Percentiles rank a stretch among this genome's conserved stretches.
Evolutionary conservation across 2,888 invertebrate genomes (phyloP).

Genomic region (Lasioglossum morio): DNA sequence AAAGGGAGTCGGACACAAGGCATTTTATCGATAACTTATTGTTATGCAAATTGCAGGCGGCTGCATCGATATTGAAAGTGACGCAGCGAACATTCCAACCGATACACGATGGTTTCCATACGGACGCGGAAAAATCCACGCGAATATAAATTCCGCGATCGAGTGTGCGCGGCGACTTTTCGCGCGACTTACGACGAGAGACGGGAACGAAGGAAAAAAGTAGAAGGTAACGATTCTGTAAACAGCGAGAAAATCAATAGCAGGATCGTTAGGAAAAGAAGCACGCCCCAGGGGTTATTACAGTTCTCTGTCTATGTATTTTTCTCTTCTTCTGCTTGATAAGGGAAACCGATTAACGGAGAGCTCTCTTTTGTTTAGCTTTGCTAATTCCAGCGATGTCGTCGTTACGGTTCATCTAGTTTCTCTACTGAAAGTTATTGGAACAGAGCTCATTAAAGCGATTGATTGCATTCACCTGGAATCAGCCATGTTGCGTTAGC

Average conservation of each 20-base stretch:
- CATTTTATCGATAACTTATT: background rate
- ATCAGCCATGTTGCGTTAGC: background rate
- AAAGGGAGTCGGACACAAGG: background rate
- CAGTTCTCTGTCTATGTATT: background rate
- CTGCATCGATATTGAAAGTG: background rate
- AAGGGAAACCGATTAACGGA: background rate
- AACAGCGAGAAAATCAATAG: conserved; percentile 4
- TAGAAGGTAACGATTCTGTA: background rate
- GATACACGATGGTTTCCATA: background rate
- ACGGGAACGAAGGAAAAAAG: background rate
- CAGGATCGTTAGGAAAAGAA: background rate
- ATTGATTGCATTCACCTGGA: conserved; percentile 8
- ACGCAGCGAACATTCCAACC: too few relatives aligned
- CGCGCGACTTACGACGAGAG: background rate
- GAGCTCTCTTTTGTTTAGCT: background rate
- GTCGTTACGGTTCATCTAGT: background rate
- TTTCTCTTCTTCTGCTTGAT: background rate
- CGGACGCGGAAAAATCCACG: background rate
- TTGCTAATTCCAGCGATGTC: background rate
- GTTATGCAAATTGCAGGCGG: background rate
- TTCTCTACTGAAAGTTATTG: background rate
- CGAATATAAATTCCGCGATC: background rate
- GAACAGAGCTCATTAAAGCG: conserved; percentile 13
- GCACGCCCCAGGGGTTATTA: background rate
- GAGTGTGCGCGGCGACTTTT: background rate